Evolutionary conservation across 2,113 vertebrate species (phyloP), one percentile per base, ranked within the genome.

Genomic region (Vulpes vulpes): DNA sequence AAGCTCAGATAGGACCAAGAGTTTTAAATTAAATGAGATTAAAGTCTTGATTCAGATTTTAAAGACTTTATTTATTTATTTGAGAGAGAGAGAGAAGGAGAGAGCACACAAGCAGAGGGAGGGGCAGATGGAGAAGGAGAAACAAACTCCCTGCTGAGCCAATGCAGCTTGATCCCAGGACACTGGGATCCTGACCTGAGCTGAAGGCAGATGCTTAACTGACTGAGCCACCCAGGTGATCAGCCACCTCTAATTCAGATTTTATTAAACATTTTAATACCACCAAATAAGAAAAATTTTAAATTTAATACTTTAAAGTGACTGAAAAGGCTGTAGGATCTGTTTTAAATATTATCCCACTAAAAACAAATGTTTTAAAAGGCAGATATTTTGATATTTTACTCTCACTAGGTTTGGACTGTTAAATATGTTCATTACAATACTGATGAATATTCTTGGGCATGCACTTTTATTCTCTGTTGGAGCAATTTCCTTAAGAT

Each of bases 221-320:
- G 43, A 7, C 43, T 43, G 43, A 43, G 7, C 43, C 43, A 43
- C 43, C 43, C 43, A 43, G 43, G 43, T 43, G 43, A 43, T 43
- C 43, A 43, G 43, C 43, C 6, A 43, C 43, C 43, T 43, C 43
- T 43, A 43, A 97, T 90, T 92, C 71, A 30, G 22, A 81, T 94
- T 92, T 97, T 89, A 97, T 96, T 90, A 69, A 97, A 59, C 23
- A 96, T 81, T 97, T 95, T 92, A 94, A 97, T 95, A 94, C 32
- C 59, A 19, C 16, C 10, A 49, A 95, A 94, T 90, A 78, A 89
- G 49, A 95, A 11, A 65, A n/a, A 91, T 92, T 85, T 94, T 96
- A 97, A 51, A 94, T 95, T 92, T 97, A 94, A 93, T 95, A 91
- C 81, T 91, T 95, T 85, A 43, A 92, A 96, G 53, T 88, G 59